Conservation (phyloP, 2,888 invertebrate genomes). For the Ischnus inquisitorius region DNA sequence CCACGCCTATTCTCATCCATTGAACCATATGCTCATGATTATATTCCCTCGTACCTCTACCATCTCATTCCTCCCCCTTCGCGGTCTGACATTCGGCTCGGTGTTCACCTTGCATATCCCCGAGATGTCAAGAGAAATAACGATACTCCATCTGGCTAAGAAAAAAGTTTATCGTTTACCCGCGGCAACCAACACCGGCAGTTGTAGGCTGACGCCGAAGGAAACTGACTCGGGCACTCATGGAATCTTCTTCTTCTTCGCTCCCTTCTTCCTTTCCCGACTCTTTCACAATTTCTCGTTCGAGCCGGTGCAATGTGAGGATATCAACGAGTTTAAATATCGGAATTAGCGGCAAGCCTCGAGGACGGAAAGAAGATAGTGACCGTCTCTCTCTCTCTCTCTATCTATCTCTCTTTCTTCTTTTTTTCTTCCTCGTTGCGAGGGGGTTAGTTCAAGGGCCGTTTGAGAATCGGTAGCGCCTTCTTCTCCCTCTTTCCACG, state of each 20-base stretch:
- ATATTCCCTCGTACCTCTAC: constrained; percentile 41
- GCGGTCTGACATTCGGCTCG: background rate
- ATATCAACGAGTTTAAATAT: constrained; percentile 71
- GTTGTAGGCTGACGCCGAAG: constrained; percentile 45
- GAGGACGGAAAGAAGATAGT: constrained; percentile 40
- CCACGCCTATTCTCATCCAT: constrained; percentile 31
- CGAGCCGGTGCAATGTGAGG: constrained; percentile 53
- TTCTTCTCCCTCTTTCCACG: constrained; percentile 44
- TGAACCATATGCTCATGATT: constrained; percentile 49
- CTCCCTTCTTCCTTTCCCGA: background rate
- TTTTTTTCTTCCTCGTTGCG: constrained; percentile 66
- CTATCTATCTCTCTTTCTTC: constrained; percentile 32
- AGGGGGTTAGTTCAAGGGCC: constrained; percentile 80
- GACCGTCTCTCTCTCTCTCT: no score
- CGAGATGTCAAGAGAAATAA: constrained; percentile 59
- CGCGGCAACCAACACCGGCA: constrained; percentile 30
- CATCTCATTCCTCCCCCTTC: constrained; percentile 16
- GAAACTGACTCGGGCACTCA: constrained; percentile 50
- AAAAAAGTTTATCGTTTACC: constrained; percentile 53
- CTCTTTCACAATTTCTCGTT: constrained; percentile 59
- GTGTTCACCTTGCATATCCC: constrained; percentile 52
- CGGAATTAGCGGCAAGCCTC: constrained; percentile 66
- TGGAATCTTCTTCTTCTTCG: constrained; percentile 22
- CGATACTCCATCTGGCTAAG: constrained; percentile 59
- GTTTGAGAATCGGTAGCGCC: constrained; percentile 81